phyloP scores from a whole-genome alignment of 1,140 invertebrate genomes.

The Mactra quadrangularis region DNA sequence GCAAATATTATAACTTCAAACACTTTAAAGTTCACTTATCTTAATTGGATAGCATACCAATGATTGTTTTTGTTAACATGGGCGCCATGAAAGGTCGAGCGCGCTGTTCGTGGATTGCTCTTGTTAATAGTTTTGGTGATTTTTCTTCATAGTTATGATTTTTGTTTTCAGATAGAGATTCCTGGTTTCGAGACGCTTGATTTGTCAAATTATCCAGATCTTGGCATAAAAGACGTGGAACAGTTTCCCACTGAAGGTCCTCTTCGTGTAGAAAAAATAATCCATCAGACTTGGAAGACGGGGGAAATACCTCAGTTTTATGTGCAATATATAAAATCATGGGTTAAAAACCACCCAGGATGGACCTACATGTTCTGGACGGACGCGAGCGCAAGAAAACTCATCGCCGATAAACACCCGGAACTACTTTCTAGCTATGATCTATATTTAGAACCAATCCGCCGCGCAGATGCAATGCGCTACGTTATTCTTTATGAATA shows the following conservation, averaged over 20 bases:
- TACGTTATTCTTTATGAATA: constrained; percentile 77
- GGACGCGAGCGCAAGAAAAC: constrained; percentile 68
- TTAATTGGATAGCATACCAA: no score
- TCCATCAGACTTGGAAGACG: constrained; percentile 79
- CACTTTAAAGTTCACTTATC: no score
- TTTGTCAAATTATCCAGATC: constrained; percentile 29
- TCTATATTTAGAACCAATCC: constrained; percentile 72
- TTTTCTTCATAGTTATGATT: no score
- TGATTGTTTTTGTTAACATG: no score
- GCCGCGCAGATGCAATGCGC: constrained; percentile 75
- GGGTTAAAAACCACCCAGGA: constrained; percentile 72
- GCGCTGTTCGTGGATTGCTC: no score
- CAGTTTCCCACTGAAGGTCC: constrained; percentile 62
- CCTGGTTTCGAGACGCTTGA: constrained; percentile 41
- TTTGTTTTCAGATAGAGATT: constrained; percentile 48
- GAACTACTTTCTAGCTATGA: constrained; percentile 71
- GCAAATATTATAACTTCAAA: no score
- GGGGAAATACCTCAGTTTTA: constrained; percentile 68
- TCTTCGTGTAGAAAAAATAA: constrained; percentile 71
- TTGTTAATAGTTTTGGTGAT: no score
- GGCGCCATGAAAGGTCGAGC: no score
- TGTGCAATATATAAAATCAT: constrained; percentile 71
- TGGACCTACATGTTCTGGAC: constrained; percentile 81
- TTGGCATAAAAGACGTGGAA: constrained; percentile 55
- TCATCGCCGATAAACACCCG: constrained; percentile 71